Evolutionary conservation across 2,113 vertebrate genomes (phyloP).

Genomic region (Vimba vimba): DNA sequence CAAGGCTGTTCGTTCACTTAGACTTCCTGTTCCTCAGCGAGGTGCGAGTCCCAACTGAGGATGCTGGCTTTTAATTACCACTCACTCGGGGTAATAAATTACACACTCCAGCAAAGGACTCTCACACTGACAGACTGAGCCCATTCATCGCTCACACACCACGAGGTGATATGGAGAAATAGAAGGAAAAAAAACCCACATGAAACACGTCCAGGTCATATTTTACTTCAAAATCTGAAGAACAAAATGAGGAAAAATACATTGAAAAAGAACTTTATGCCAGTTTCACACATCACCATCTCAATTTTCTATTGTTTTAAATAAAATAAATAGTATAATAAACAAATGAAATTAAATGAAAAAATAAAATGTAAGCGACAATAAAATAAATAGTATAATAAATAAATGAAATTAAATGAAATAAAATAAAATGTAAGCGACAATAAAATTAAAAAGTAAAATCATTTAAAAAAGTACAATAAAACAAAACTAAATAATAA

Average conservation of each 20-base stretch:
- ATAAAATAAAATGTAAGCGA: no score
- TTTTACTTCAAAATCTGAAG: neutral
- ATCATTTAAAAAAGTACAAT: no score
- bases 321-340: neutral
- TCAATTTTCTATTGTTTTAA: neutral
- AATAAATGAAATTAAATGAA: no score
- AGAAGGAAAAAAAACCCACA: neutral
- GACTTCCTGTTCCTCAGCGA: neutral
- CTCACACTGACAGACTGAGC: neutral
- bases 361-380: no score
- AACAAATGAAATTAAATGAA: no score
- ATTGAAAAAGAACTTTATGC: neutral
- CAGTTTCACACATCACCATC: neutral
- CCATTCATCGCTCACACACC: neutral
- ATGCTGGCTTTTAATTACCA: constrained; percentile 34
- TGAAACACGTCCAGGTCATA: neutral
- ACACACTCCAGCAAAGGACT: neutral
- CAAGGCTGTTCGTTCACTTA: neutral
- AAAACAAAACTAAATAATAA: no score
- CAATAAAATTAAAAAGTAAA: neutral
- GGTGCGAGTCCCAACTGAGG: neutral
- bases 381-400: no score
- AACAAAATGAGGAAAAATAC: neutral
- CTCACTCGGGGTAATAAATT: neutral
- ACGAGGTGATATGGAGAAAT: neutral